Evolutionary conservation across 2,797 vertebrate species (phyloP).

Genomic region (Gambusia yucatana): DNA sequence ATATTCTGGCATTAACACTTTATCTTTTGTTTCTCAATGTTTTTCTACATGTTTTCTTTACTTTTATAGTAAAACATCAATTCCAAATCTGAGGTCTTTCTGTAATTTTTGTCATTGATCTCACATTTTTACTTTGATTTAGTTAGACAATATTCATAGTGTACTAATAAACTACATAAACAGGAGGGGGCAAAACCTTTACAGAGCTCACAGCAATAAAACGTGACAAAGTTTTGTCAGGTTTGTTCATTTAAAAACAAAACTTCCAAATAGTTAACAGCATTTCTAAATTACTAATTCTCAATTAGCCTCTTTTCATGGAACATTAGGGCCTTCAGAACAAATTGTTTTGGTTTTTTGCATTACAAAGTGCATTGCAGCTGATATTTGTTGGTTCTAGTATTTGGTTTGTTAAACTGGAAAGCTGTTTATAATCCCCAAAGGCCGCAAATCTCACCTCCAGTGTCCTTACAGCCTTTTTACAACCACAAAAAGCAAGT

Average conservation of each 20-base stretch:
- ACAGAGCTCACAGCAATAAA: neutral
- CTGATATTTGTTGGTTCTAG: neutral
- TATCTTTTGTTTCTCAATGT: constrained; percentile 68
- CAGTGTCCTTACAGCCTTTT: neutral
- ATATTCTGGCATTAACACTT: constrained; percentile 64
- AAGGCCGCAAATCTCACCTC: neutral
- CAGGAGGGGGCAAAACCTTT: neutral
- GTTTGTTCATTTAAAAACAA: neutral
- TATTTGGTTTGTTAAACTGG: neutral
- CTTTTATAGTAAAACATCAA: constrained; percentile 82
- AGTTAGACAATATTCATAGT: neutral
- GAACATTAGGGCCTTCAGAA: neutral
- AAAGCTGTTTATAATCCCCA: neutral
- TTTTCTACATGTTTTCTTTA: constrained; percentile 70
- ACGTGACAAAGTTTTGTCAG: neutral
- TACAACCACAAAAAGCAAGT: neutral
- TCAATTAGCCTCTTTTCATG: neutral
- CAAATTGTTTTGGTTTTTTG: neutral
- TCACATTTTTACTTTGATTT: constrained; percentile 7
- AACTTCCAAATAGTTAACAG: neutral
- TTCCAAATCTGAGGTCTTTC: constrained; percentile 51
- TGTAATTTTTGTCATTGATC: constrained; percentile 60
- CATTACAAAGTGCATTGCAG: neutral
- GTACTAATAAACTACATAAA: neutral
- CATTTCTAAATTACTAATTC: neutral